These are phyloP conservation scores for Halocaridina rubra DNA, from an alignment of 2,888 invertebrate species.

Conservation along the genomic window DNA sequence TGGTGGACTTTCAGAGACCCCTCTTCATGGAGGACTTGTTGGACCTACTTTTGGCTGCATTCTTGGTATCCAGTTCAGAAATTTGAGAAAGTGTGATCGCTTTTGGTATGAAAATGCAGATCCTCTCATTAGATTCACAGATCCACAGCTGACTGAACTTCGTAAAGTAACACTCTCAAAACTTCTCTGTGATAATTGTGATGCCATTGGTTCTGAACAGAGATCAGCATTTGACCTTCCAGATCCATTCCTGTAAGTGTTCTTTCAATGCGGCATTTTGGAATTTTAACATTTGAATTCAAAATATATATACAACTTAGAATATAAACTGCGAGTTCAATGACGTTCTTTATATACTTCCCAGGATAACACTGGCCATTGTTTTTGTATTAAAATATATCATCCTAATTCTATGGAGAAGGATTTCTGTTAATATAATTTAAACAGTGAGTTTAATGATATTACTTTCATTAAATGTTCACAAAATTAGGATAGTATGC, in stretches of 20 bases:
- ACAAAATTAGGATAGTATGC: no score
- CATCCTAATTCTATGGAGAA: no score
- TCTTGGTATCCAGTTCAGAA: slow-evolving; percentile 72
- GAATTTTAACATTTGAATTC: no score
- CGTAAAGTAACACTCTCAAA: slow-evolving; percentile 72
- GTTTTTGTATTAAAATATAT: no score
- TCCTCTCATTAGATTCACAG: slow-evolving; percentile 70
- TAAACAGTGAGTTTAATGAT: no score
- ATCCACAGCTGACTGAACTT: slow-evolving; percentile 84
- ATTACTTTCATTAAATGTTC: no score
- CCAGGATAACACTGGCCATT: no score
- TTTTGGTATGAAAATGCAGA: slow-evolving; percentile 72
- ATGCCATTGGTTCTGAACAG: slow-evolving; percentile 70
- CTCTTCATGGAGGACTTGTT: slow-evolving; percentile 72
- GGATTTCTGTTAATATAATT: no score
- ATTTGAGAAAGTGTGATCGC: slow-evolving; percentile 72
- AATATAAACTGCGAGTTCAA: no score
- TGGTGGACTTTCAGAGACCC: slow-evolving; percentile 73
- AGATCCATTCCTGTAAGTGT: slow-evolving; percentile 70
- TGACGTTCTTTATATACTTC: no score
- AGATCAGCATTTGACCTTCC: slow-evolving; percentile 71
- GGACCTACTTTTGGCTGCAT: slow-evolving; percentile 75
- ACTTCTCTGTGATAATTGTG: slow-evolving; percentile 72
- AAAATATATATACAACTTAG: no score
- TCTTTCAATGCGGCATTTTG: no score